These are phyloP conservation scores for Theristicus caerulescens DNA, from an alignment of 2,113 vertebrate species.

Conservation along the genomic window DNA sequence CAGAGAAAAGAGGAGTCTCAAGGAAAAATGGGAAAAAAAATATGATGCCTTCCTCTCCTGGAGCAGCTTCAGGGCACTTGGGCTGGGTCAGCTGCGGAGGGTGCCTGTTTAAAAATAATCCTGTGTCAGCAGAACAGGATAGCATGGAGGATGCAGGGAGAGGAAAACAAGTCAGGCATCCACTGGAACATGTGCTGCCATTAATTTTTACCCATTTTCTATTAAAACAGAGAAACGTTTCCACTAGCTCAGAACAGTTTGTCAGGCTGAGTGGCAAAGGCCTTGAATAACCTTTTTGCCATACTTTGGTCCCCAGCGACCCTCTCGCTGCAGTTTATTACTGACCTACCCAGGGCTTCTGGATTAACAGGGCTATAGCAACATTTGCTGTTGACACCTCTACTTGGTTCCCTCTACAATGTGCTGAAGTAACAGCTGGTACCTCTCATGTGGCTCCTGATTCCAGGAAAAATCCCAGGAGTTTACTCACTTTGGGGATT, in stretches of 20 bases:
- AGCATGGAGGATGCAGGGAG: neutral
- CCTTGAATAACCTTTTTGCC: neutral
- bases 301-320: neutral
- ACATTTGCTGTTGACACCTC: neutral
- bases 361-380: neutral
- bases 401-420: rapidly evolving
- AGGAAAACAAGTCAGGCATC: neutral
- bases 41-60: neutral
- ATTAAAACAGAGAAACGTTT: neutral
- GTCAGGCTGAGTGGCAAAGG: neutral
- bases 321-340: neutral
- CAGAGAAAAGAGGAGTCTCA: neutral
- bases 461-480: neutral
- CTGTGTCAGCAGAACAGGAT: neutral
- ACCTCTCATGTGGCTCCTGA: neutral
- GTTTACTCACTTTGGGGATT: neutral
- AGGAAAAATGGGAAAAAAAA: neutral
- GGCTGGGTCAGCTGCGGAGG: neutral
- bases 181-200: neutral
- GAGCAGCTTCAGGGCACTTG: neutral
- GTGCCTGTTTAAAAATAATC: neutral
- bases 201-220: neutral
- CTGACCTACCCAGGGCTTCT: neutral
- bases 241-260: neutral
- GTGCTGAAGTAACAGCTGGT: neutral